Base-by-base conservation (phyloP, 2,113 vertebrate species). In the Malurus cyaneus region DNA sequence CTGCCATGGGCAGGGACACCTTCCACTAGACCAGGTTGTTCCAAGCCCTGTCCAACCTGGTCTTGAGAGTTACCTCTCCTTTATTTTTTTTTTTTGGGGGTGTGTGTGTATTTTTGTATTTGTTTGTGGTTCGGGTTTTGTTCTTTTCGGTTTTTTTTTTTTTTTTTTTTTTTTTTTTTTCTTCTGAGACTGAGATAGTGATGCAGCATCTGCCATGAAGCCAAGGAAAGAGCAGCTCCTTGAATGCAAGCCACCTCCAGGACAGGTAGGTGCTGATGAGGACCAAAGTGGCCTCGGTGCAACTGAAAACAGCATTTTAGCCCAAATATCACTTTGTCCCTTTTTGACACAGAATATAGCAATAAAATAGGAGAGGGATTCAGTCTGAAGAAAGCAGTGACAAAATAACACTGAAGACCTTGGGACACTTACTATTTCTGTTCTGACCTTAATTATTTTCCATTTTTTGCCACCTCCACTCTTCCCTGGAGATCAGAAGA, bases 361-460 rank as follows among this genome's bases (percentile, higher is more conserved):
- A 49, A 14, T 4, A 50, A 74, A 47, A 54, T 19, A 39, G 56
- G 56, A 84, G 56, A 70, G 18, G 18, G 18, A 16, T 15, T 14
- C 13, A 16, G 39, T 17, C 36, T 62, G 52, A 64, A 49, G 36
- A 47, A 34, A 56, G 8, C 47, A 32, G 73, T 64, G 53, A 84
- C 15, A 83, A 36, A 80, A 4, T 41, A 86, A 83, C 56, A 50
- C 36, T 14, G 20, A 70, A 54, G 65, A 66, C 52, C 42, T 74
- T 0, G 0, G 49, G 52, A 62, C 34, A 60, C 34, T 34, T 84
- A 20, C 34, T 86, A 52, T 59, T 89, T 89, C 66, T 65, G 54
- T 44, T 80, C 89, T 93, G 65, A 66, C 32, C 52, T 93, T 59
- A 79, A 85, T 85, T 80, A 34, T 84, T 95, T 94, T 79, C 70